These are phyloP conservation scores for Serilophus lunatus DNA, from an alignment of 2,113 vertebrate species.

Conservation along the genomic window DNA sequence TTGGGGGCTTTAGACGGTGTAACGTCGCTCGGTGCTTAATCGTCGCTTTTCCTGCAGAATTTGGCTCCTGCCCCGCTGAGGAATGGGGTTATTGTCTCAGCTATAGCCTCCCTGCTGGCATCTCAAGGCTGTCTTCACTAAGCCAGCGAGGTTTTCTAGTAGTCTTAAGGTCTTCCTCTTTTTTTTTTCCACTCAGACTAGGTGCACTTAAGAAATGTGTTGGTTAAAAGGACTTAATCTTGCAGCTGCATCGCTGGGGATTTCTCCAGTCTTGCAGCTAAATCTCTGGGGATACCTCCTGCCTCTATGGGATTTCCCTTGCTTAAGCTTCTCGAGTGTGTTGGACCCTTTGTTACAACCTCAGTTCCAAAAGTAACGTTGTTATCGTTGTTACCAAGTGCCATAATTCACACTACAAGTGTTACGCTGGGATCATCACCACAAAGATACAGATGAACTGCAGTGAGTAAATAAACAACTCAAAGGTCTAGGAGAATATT, in stretches of 20 bases:
- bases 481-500: background rate
- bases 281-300: background rate
- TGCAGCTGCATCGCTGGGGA: fast-evolving
- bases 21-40: fast-evolving
- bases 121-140: background rate
- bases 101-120: fast-evolving
- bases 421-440: fast-evolving
- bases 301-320: background rate
- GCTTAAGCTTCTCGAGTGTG: background rate
- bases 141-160: fast-evolving
- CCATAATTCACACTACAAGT: background rate
- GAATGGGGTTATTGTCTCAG: background rate
- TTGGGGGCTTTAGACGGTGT: fast-evolving
- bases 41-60: background rate
- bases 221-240: background rate
- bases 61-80: background rate
- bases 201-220: fast-evolving
- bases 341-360: background rate
- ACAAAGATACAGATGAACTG: background rate
- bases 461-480: background rate
- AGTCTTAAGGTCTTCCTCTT: background rate
- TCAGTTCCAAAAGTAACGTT: background rate
- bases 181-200: fast-evolving
- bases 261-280: background rate
- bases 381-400: background rate